A percentile compares a stretch with the other conserved stretches of the same genome.
Conservation (phyloP, 2,797 vertebrate species). For the Otolemur crassicaudatus region DNA sequence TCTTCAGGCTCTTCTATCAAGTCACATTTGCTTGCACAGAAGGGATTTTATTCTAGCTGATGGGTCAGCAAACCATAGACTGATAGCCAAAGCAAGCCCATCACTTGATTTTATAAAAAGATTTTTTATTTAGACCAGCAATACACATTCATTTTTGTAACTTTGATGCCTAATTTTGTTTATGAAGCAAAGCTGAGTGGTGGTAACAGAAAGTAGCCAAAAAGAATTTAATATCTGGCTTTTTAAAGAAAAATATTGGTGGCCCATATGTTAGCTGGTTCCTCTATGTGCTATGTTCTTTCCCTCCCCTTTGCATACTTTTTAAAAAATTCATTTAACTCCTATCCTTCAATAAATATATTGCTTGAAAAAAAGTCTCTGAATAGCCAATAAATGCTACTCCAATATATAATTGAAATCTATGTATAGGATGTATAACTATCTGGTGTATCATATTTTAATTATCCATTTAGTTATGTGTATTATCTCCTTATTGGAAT, state of each 20-base stretch:
- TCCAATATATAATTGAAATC: not conserved
- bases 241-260: not conserved
- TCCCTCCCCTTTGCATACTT: not conserved
- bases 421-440: not conserved
- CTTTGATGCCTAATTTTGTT: not conserved
- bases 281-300: not conserved
- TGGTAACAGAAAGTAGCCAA: not conserved
- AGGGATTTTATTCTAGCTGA: not conserved
- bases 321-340: not conserved
- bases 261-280: accelerated
- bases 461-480: not conserved
- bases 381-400: not conserved
- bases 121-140: not conserved
- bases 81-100: not conserved
- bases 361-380: not conserved
- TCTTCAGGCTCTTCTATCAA: not conserved
- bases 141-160: not conserved
- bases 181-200: not conserved
- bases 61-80: accelerated
- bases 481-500: not conserved
- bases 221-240: not conserved
- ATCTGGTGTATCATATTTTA: not conserved
- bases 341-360: not conserved
- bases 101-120: not conserved
- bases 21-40: not conserved